Evolutionary conservation across 53 echinoderm and acorn worm species (phyloP), one percentile per base, ranked within the genome.

Genomic region (Astropecten irregularis): DNA sequence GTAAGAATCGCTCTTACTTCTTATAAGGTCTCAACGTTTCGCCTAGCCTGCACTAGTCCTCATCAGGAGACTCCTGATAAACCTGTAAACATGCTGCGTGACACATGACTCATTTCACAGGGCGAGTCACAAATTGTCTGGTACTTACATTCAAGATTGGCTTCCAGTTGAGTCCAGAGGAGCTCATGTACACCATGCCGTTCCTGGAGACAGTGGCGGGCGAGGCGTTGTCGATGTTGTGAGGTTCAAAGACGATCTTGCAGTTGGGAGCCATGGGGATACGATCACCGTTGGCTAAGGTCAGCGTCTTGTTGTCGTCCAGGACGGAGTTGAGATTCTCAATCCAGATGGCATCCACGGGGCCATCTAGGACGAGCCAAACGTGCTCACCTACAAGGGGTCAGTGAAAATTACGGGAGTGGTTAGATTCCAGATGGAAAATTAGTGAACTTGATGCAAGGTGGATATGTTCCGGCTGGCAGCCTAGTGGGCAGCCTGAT

Each of bases 161-260:
- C 27, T 88, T 95, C 95, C 99, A 99, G 73, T 94, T 87, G 77
- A 99, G 51, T 3, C 94, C 99, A 47, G 99, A 99, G 23, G 94
- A 95, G 70, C 99, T 99, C 99, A 99, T 97, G 76, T 99, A 99
- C 53, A 99, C 99, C 99, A 99, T 99, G 36, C 99, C 99, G 48
- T 99, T 99, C 22, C 99, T 83, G 27, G 99, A 99, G 31, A 94
- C 94, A 0, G 94, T 94, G 26, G 94, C 94, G 0, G 99, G 99
- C 15, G 99, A 99, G 20, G 99, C 99, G 42, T 94, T 99, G 92
- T 99, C 99, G 67, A 99, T 99, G 85, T 99, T 99, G 68, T 99
- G 99, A 47, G 93, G 93, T 90, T 99, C 99, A 86, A 99, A 99
- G 66, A 99, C 69, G 42, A 99, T 88, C 88, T 99, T 99, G 36